phyloP scores from a whole-genome alignment of 2,888 invertebrate species.

The Idaea aversata region DNA sequence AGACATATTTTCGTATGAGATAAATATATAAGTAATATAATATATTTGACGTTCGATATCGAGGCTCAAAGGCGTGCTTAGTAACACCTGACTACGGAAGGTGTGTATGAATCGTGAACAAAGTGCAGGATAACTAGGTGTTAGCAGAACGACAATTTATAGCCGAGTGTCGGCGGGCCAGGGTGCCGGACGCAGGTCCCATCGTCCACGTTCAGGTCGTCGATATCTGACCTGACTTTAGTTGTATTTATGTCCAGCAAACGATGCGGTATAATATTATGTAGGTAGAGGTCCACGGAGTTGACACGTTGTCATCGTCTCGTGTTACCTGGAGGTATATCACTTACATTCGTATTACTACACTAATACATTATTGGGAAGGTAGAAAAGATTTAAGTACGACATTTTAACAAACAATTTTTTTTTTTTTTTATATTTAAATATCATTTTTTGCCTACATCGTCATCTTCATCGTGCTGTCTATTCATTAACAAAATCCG shows the following conservation, averaged over 20 bases:
- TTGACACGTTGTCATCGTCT: not conserved
- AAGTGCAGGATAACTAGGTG: not conserved
- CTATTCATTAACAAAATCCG: conserved; percentile 19
- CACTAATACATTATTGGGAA: no score
- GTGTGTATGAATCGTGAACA: not conserved
- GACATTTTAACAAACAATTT: no score
- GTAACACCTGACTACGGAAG: not conserved
- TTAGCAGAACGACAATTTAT: not conserved
- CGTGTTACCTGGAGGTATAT: conserved; percentile 9
- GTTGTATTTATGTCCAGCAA: not conserved
- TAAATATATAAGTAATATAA: not conserved
- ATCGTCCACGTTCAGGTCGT: not conserved
- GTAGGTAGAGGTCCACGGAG: no score
- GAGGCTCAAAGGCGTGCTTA: not conserved
- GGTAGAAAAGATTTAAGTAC: no score
- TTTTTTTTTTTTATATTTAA: no score
- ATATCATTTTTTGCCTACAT: no score
- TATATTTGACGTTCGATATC: not conserved
- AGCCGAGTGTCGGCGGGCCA: not conserved
- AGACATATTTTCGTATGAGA: not conserved
- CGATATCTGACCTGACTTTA: not conserved
- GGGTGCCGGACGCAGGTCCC: not conserved
- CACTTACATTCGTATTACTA: not conserved
- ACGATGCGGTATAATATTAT: not conserved
- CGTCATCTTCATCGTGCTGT: no score